Evolutionary conservation across 2,797 vertebrate species (phyloP).

Genomic region (Gallirallus australis): DNA sequence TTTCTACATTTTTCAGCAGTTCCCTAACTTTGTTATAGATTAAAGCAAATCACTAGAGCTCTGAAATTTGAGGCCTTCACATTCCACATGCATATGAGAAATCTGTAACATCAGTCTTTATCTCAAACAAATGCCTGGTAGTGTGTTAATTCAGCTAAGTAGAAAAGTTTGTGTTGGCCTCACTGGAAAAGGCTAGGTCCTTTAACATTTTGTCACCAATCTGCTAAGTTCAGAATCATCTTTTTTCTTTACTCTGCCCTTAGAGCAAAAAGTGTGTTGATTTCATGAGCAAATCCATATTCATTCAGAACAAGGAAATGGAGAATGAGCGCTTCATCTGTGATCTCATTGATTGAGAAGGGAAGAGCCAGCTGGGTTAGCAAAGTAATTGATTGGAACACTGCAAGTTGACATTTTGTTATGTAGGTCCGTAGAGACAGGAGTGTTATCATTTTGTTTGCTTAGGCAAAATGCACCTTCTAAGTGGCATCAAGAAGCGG

Average conservation of each 20-base stretch:
- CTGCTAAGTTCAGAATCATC: background rate
- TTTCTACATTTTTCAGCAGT: background rate
- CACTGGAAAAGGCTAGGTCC: background rate
- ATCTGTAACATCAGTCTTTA: background rate
- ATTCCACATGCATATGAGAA: background rate
- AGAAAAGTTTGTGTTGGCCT: background rate
- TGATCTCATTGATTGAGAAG: conserved; percentile 32
- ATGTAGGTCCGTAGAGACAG: conserved; percentile 20
- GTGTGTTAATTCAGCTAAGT: background rate
- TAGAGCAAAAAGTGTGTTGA: background rate
- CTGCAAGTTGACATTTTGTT: conserved; percentile 7
- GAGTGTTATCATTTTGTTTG: conserved; percentile 13
- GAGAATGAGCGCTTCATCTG: conserved; percentile 11
- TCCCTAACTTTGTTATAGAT: background rate
- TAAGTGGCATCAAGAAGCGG: background rate
- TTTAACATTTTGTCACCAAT: background rate
- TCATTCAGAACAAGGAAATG: conserved; percentile 12
- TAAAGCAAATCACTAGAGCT: background rate
- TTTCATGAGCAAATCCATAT: conserved; percentile 59
- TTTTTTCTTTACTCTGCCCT: background rate
- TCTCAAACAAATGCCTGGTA: background rate
- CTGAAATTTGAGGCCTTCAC: background rate
- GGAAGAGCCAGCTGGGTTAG: conserved; percentile 5
- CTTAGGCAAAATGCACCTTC: background rate
- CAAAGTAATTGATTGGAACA: conserved; percentile 29